Evolutionary conservation across 2,797 vertebrate genomes (phyloP).

Genomic region (Liasis olivaceus): DNA sequence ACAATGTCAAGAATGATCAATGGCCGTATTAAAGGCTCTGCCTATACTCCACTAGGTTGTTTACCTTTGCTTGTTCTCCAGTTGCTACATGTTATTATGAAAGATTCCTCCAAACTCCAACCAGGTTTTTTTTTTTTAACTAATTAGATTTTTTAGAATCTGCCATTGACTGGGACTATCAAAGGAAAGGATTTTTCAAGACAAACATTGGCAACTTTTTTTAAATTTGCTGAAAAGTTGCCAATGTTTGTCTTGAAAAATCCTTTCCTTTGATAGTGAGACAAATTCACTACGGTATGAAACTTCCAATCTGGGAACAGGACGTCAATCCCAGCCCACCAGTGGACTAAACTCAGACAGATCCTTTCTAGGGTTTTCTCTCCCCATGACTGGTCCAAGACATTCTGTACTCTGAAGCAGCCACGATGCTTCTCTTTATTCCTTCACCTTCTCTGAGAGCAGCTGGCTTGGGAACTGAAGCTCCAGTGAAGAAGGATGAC

Average conservation of each 20-base stretch:
- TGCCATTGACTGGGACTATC: background rate
- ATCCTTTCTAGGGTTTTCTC: too few species aligned
- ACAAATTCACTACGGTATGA: background rate
- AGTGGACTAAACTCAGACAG: background rate
- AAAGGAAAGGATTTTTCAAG: background rate
- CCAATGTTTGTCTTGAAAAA: background rate
- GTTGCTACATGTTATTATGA: background rate
- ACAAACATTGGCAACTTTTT: background rate
- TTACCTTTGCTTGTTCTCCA: background rate
- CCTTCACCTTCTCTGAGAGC: too few species aligned
- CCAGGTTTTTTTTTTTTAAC: background rate
- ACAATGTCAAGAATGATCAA: background rate
- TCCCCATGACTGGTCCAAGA: too few species aligned
- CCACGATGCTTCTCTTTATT: too few species aligned
- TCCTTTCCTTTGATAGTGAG: background rate
- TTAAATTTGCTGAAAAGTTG: background rate
- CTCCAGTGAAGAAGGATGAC: too few species aligned
- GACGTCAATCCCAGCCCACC: background rate
- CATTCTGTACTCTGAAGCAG: too few species aligned
- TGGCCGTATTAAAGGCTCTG: background rate
- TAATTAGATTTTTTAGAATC: background rate
- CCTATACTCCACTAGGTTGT: background rate
- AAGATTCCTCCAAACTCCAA: background rate
- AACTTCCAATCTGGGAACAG: too few species aligned
- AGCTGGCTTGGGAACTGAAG: too few species aligned